phyloP scores from a whole-genome alignment of 2,888 invertebrate genomes.

The Xylota segnis region DNA sequence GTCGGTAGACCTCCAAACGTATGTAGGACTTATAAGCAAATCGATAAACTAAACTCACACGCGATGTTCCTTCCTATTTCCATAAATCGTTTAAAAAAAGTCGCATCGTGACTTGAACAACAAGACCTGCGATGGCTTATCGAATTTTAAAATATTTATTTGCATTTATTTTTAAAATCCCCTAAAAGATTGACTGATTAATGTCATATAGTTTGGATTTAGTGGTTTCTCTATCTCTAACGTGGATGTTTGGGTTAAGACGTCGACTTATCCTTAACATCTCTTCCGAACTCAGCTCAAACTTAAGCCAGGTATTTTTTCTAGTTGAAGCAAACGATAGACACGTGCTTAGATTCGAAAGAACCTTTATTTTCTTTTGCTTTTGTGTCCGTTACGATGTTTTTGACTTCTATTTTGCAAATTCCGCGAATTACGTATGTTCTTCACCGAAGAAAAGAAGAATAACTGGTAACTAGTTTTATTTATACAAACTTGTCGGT shows the following conservation, averaged over 20 bases:
- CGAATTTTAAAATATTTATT: neutral
- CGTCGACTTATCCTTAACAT: too few species aligned
- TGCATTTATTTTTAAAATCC: neutral
- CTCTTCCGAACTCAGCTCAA: too few species aligned
- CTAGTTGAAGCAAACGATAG: neutral
- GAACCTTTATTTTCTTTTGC: constrained; percentile 17
- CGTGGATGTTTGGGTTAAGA: too few species aligned
- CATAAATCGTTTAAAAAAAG: neutral
- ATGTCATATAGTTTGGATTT: too few species aligned
- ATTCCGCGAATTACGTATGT: neutral
- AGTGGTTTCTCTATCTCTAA: too few species aligned
- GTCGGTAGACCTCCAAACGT: constrained; percentile 27
- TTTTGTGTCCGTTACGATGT: constrained; percentile 30
- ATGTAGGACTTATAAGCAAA: constrained; percentile 20
- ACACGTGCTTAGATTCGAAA: neutral
- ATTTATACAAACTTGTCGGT: neutral
- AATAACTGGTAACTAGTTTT: neutral
- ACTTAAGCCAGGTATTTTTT: neutral
- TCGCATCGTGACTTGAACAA: neutral
- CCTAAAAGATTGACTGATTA: neutral
- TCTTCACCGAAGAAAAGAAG: neutral
- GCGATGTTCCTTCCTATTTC: constrained; percentile 14
- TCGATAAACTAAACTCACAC: constrained; percentile 26
- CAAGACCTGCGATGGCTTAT: neutral
- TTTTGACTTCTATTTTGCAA: constrained; percentile 19